Percentiles rank a stretch among this genome's conserved stretches.
These are phyloP conservation scores for Crenuchus spilurus DNA, from an alignment of 2,797 vertebrate genomes.

Conservation along the genomic window DNA sequence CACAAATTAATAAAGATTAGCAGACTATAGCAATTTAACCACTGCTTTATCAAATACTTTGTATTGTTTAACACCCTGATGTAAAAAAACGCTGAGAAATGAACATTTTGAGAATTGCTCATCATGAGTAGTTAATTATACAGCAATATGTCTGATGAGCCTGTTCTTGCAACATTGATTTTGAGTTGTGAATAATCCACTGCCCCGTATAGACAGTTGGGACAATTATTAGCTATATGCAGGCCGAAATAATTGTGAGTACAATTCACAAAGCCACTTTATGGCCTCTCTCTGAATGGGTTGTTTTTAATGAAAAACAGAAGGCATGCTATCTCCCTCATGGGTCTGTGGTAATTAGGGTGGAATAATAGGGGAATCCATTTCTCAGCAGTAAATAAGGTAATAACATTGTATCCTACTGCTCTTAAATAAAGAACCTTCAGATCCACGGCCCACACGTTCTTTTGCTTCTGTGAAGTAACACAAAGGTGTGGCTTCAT, in stretches of 20 bases:
- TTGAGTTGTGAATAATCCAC: background rate
- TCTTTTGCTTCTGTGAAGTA: background rate
- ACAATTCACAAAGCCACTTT: background rate
- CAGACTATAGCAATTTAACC: background rate
- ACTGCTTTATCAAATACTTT: background rate
- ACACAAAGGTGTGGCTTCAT: conserved; percentile 27
- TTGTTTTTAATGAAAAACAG: background rate
- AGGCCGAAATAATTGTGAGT: background rate
- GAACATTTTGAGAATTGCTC: no score
- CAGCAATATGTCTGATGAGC: no score
- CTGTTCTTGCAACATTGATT: no score
- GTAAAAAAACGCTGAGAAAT: background rate
- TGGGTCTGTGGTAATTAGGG: conserved; percentile 15
- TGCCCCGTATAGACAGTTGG: background rate
- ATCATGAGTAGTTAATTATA: no score
- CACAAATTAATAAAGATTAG: no score
- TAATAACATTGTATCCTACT: background rate
- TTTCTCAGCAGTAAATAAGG: conserved; percentile 20
- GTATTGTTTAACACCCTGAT: background rate
- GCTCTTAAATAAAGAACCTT: no score
- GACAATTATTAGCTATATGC: background rate
- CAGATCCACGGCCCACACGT: no score
- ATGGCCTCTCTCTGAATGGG: background rate
- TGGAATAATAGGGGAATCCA: conserved; percentile 9
- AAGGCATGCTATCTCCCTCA: background rate